phyloP scores from a whole-genome alignment of 2,888 invertebrate species.

The Melinaea marsaeus region DNA sequence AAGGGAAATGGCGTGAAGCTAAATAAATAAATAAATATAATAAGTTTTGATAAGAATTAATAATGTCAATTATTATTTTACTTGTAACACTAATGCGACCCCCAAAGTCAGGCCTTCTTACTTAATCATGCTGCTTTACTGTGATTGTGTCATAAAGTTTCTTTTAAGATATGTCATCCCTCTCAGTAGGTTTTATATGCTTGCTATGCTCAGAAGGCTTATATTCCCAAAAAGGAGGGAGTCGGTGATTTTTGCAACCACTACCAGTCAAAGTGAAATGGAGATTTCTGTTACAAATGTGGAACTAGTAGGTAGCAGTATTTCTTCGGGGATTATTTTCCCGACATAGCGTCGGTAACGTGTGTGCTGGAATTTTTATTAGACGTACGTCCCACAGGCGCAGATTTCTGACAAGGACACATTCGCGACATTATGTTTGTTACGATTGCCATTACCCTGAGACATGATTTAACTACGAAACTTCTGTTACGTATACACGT shows the following conservation, averaged over 20 bases:
- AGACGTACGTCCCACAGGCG: constrained; percentile 61
- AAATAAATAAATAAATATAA: no score
- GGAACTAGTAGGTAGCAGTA: constrained; percentile 67
- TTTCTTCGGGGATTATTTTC: constrained; percentile 73
- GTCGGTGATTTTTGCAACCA: constrained; percentile 68
- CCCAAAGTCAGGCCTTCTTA: no score
- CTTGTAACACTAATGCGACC: no score
- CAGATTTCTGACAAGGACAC: constrained; percentile 64
- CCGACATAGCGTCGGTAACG: constrained; percentile 65
- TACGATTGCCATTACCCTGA: constrained; percentile 8
- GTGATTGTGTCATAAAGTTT: no score
- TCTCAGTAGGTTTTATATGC: no score
- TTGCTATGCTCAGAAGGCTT: no score
- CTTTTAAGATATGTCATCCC: no score
- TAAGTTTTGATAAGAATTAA: no score
- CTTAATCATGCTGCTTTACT: no score
- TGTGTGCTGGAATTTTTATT: constrained; percentile 70
- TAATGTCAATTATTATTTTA: no score
- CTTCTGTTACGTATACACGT: not conserved
- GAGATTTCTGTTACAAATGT: constrained; percentile 76
- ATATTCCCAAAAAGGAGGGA: no score
- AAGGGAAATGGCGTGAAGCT: no score
- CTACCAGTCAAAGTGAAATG: constrained; percentile 75
- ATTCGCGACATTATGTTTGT: constrained; percentile 40
- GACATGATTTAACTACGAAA: constrained; percentile 4